Conservation (phyloP, 2,888 invertebrate genomes). For the Lissonota sp. region DNA sequence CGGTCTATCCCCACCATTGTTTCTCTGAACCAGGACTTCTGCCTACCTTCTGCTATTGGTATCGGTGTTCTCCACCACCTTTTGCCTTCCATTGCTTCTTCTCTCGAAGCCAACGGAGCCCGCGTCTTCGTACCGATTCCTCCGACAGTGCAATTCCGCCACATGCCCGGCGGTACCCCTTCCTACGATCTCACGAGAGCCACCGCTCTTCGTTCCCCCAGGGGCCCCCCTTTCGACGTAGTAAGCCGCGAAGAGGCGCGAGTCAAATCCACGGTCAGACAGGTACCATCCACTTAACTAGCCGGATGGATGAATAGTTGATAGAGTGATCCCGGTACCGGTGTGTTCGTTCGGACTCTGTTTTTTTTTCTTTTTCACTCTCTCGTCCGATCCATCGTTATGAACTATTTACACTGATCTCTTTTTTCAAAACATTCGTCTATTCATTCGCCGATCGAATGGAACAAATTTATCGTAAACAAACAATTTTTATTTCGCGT, state of each 20-base stretch:
- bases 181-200: neutral
- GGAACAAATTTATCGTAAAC: neutral
- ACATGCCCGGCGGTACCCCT: slow-evolving; percentile 43
- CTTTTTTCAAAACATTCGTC: too few species aligned
- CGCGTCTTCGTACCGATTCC: slow-evolving; percentile 76
- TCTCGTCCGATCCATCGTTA: neutral
- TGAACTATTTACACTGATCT: too few species aligned
- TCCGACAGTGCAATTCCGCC: slow-evolving; percentile 79
- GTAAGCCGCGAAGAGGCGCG: slow-evolving; percentile 78
- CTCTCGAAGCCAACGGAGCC: slow-evolving; percentile 69
- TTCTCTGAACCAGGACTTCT: slow-evolving; percentile 40
- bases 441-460: neutral
- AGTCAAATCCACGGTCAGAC: slow-evolving; percentile 78
- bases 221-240: slow-evolving; percentile 58
- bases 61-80: slow-evolving; percentile 63
- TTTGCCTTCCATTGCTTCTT: slow-evolving; percentile 53
- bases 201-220: neutral
- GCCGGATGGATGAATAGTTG: slow-evolving; percentile 80
- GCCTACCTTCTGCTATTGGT: slow-evolving; percentile 36
- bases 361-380: neutral
- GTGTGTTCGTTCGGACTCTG: slow-evolving; percentile 66
- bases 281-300: slow-evolving; percentile 82
- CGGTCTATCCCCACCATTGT: slow-evolving; percentile 50
- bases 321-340: slow-evolving; percentile 65
- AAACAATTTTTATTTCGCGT: neutral